Base-by-base conservation (phyloP, 1,140 invertebrate species). In the Zaprionus kolodkinae region DNA sequence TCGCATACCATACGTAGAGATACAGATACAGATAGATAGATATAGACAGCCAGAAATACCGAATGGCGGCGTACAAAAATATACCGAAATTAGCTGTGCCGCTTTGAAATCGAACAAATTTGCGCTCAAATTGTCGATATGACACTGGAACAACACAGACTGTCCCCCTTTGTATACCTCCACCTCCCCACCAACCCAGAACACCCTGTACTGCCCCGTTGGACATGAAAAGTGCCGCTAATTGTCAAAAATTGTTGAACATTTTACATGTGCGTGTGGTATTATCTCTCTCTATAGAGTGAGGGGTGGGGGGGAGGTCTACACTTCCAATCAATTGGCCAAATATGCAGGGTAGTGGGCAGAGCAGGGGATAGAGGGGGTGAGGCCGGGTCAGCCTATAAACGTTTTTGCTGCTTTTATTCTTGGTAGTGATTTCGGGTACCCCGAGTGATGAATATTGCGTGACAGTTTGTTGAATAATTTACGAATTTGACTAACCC, bases 391-490 rank as follows among this genome's bases (percentile, higher is more conserved):
- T 62, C 60, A 73, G 2, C 21, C 38, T n/a, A 60, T 80, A 82
- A 87, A 82, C 55, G 77, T 71, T 82, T 72, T 74, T 45, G 80
- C 77, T 38, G 80, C 77, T 80, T 78, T 88, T 77, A 88, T 87
- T 88, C 70, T 56, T 56, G 67, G 69, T 84, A 70, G 35, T 57
- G 60, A 72, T 68, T 68, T 68, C 72, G 59, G 74, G 67, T 21
- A 9, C 33, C 36, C 50, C 30, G 27, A 35, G 38, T 50, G 50
- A 57, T 63, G 72, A 68, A 85, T 85, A 89, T 89, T 89, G 85
- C 85, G 86, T 89, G 85, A 89, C 86, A 89, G 81, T 89, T 90
- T 89, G 85, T 81, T 90, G 85, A 89, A 89, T 89, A 81, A 88
- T 88, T 88, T 89, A 88, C 84, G 81, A 76, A 84, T 84, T 79